phyloP scores from a whole-genome alignment of 1,140 invertebrate species.

The Pseudomyrmex sp. region DNA sequence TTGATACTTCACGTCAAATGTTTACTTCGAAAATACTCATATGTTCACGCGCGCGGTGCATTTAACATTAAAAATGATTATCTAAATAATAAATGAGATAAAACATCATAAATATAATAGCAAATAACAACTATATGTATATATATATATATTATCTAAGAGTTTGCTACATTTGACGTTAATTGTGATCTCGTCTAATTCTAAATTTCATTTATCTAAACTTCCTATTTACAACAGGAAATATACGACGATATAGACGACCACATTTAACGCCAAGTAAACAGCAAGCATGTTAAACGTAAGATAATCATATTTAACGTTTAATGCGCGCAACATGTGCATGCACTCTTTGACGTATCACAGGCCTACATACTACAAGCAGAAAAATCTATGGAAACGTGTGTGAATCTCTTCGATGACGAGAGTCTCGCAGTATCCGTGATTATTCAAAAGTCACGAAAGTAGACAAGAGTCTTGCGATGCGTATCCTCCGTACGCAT shows the following conservation, averaged over 20 bases:
- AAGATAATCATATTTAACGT: slow-evolving; percentile 27
- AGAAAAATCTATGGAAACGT: slow-evolving; percentile 15
- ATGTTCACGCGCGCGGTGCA: background rate
- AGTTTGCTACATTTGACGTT: background rate
- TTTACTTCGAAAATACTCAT: background rate
- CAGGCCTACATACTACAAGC: slow-evolving; percentile 22
- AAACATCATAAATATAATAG: background rate
- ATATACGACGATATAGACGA: background rate
- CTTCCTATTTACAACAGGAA: background rate
- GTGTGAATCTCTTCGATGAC: background rate
- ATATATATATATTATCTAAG: too few species aligned
- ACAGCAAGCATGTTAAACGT: background rate
- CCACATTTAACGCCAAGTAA: background rate
- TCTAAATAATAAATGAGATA: background rate
- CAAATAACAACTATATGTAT: background rate
- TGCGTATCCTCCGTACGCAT: slow-evolving; percentile 61
- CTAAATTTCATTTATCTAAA: background rate
- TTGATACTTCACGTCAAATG: too few species aligned
- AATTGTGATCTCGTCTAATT: background rate
- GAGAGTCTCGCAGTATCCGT: slow-evolving; percentile 48
- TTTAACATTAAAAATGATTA: slow-evolving; percentile 27
- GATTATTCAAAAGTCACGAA: slow-evolving; percentile 56
- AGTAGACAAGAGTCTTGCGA: slow-evolving; percentile 72
- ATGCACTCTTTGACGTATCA: slow-evolving; percentile 21
- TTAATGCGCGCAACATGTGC: background rate